Evolutionary conservation across 1,140 invertebrate genomes (phyloP), one percentile per base, ranked within the genome.

Genomic region (Proales similis): DNA sequence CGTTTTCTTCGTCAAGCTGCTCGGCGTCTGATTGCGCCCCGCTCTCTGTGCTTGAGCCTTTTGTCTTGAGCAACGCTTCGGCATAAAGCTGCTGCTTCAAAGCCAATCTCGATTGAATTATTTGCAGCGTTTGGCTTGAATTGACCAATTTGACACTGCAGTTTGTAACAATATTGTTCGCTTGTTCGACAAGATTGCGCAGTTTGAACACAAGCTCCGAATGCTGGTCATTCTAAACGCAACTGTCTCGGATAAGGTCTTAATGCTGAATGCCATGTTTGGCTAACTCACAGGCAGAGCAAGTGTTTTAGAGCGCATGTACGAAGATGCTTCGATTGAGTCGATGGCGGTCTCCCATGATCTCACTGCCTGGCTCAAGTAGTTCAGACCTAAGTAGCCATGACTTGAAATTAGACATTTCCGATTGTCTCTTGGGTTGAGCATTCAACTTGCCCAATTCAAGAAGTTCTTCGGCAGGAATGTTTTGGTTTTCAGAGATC

Each of bases 61-160:
- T 42, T 14, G 24, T 42, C 32, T 57, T 57, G 2, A 57, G 20
- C 5, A 57, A 19, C 2, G 20, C 51, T 17, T 57, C 51, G 11
- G 51, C 27, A 19, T 57, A 57, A 29, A 57, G 30, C 32, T 57
- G 51, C 20, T 57, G 51, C 20, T 57, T 57, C 7, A 42, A 30
- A 22, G 51, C 51, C 45, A 57, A 42, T 42, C 51, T 57, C 11
- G 51, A 57, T 36, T 57, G 51, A 26, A 57, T 57, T n/a, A 57
- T 57, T 57, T 57, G 51, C 27, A 57, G 51, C 30, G 51, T 57
- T 19, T 57, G 51, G 45, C 51, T 57, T 57, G 51, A 39, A 17
- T 57, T 57, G n/a, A 57, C 29, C 19, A 57, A 42, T 57, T 57
- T 57, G 5, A 27, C 9, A 14, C 20, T 42, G 29, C 51, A 57